Conservation (phyloP, 2,113 vertebrate genomes). For the Nothocercus julius region DNA sequence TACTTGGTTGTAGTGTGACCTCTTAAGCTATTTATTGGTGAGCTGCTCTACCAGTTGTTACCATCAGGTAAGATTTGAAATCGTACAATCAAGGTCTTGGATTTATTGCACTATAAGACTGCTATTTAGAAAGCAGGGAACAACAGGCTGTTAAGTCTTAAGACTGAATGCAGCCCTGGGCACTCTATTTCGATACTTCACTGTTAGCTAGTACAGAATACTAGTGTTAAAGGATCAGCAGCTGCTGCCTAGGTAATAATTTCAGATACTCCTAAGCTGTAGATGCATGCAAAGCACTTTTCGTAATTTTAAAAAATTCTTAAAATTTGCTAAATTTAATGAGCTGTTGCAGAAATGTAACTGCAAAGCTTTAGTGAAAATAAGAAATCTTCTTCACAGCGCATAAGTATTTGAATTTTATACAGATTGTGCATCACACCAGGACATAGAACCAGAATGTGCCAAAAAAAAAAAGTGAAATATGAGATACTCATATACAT, state of each 20-base stretch:
- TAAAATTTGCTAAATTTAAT: not conserved
- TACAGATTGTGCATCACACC: fast-evolving
- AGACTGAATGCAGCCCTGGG: not conserved
- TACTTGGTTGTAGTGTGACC: not conserved
- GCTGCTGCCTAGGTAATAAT: not conserved
- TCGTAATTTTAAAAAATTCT: not conserved
- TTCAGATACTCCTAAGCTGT: not conserved
- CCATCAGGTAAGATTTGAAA: not conserved
- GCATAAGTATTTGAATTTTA: not conserved
- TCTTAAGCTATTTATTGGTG: not conserved
- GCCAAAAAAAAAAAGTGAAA: not conserved
- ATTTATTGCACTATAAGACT: not conserved
- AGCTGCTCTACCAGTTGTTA: not conserved
- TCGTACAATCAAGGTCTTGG: not conserved
- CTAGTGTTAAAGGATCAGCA: not conserved
- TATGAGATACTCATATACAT: too few species aligned
- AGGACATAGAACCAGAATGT: not conserved
- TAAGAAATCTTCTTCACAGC: not conserved
- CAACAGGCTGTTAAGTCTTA: not conserved
- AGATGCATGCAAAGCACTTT: not conserved
- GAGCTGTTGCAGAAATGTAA: not conserved
- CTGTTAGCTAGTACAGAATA: not conserved
- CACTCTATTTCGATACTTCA: not conserved
- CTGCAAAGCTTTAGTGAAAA: not conserved
- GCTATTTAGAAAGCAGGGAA: not conserved